A percentile compares a stretch with the other conserved stretches of the same genome.
Conservation (phyloP, 1,140 invertebrate genomes). For the Bombus confusus region DNA sequence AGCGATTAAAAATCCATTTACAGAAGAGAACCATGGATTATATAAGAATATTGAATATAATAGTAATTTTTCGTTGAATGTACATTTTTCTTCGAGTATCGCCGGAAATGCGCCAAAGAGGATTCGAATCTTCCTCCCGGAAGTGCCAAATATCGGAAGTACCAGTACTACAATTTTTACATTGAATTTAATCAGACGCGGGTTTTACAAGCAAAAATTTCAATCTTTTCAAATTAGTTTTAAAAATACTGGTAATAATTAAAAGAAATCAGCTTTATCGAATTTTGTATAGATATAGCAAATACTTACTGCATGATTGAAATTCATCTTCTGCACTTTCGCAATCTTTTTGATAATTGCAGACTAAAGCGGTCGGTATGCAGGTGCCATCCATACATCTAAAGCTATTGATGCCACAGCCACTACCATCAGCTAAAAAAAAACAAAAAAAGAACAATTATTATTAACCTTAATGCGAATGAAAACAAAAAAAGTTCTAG, state of each 20-base stretch:
- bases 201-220: background rate
- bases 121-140: slow-evolving; percentile 3
- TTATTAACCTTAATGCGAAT: background rate
- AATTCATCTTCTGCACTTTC: slow-evolving; percentile 95
- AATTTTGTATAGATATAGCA: background rate
- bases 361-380: slow-evolving; percentile 91
- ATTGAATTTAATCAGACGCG: too few relatives aligned
- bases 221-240: background rate
- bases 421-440: slow-evolving; percentile 69
- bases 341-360: slow-evolving; percentile 96
- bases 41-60: background rate
- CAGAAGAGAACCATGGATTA: background rate
- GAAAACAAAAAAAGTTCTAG: too few relatives aligned
- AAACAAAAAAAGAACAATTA: slow-evolving; percentile 1
- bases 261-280: background rate
- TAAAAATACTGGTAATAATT: too few relatives aligned
- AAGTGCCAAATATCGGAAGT: background rate
- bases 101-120: slow-evolving; percentile 5
- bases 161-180: background rate
- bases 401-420: slow-evolving; percentile 89
- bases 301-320: slow-evolving; percentile 92
- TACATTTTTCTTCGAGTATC: background rate
- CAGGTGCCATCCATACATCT: slow-evolving; percentile 92
- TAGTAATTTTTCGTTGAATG: background rate
- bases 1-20: too few relatives aligned